Evolutionary conservation across 2,113 vertebrate genomes (phyloP), one percentile per base, ranked within the genome.

Genomic region (Oceanodroma tethys): DNA sequence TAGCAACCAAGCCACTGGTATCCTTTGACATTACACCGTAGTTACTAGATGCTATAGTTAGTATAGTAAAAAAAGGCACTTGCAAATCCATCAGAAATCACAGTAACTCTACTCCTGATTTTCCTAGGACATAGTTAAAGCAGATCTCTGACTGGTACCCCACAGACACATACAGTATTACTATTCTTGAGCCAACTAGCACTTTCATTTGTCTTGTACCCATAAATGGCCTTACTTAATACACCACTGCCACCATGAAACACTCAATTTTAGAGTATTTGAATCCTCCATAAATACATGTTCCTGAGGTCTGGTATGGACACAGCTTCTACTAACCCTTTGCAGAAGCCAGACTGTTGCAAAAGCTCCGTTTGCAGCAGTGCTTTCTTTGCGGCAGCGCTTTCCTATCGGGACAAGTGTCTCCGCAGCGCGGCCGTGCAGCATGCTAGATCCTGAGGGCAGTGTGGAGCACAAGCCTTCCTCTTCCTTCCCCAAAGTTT

Each of bases 391-490:
- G 65, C 96, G 50, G 84, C 92, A 84, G 88, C 40, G 25, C 67
- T 63, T 27, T 34, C 80, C 88, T 13, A 15, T 8, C 38, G 65
- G 23, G 87, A 65, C 58, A 15, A 36, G 70, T 7, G 58, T 5
- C 63, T 23, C 12, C 8, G 87, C 71, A 20, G 90, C 62, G 2
- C n/a, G 76, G 86, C 78, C 76, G 89, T 38, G 96, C 96, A 97
- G 95, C 91, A 97, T 97, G 97, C 88, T 94, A 68, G 97, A 97
- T 63, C 97, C 97, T 52, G 97, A 98, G 96, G 96, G 95, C 96
- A 98, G 95, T 94, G 95, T 85, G 95, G 97, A 97, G 97, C 96
- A 78, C 78, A 34, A 80, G 86, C 88, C 68, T 52, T n/a, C 91
- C 60, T 80, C 92, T 86, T 74, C 94, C 76, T 62, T 74, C 90